phyloP scores from a whole-genome alignment of 2,113 vertebrate genomes.

The Thalassarche chlororhynchos region DNA sequence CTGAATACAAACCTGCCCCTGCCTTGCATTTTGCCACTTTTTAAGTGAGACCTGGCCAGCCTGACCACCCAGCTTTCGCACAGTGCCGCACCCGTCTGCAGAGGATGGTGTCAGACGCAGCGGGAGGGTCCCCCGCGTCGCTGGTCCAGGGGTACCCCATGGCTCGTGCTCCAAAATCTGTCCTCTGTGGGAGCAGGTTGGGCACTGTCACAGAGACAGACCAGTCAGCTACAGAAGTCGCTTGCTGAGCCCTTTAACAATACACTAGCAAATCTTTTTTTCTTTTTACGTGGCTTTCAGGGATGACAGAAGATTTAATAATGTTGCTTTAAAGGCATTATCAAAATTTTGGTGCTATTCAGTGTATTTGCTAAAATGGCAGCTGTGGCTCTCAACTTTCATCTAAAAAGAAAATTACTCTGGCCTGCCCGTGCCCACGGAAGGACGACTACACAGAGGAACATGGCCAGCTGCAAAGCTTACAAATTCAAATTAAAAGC shows the following conservation, averaged over 20 bases:
- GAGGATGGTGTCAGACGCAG: too few species aligned
- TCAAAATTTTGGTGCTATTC: background rate
- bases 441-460: background rate
- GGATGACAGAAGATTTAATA: background rate
- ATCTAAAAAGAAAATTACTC: background rate
- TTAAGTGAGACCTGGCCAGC: background rate
- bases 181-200: background rate
- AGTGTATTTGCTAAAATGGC: background rate
- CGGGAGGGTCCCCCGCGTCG: fast-evolving
- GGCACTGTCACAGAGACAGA: background rate
- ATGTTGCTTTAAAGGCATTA: background rate
- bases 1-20: background rate
- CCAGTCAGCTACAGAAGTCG: background rate
- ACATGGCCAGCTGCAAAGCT: background rate
- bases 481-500: background rate
- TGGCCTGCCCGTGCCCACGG: background rate
- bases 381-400: background rate
- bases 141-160: background rate
- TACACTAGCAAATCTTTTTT: background rate
- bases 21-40: background rate
- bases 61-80: background rate
- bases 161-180: background rate
- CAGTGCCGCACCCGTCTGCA: background rate
- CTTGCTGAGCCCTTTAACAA: background rate
- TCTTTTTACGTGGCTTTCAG: background rate